Conservation (phyloP, 2,888 invertebrate species). For the Agrochola circellaris region DNA sequence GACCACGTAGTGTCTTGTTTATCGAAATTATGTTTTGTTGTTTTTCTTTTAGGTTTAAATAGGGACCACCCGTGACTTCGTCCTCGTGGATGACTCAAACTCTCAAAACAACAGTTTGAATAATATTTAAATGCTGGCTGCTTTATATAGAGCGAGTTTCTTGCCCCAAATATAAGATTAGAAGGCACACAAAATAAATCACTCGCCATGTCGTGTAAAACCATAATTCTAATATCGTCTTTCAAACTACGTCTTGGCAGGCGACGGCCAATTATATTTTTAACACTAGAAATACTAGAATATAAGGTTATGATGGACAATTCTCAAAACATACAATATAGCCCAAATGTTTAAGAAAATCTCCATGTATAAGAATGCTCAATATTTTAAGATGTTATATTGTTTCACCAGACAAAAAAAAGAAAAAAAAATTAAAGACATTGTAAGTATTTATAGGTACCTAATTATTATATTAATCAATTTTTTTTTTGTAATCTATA, state of each 20-base stretch:
- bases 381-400: neutral
- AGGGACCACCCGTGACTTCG: slow-evolving; percentile 52
- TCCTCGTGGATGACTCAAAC: slow-evolving; percentile 36
- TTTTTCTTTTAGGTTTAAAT: slow-evolving; percentile 32
- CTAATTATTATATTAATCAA: neutral
- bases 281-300: neutral
- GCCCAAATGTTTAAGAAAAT: neutral
- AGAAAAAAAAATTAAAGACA: neutral
- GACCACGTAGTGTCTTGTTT: slow-evolving; percentile 27
- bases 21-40: slow-evolving; percentile 16
- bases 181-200: neutral
- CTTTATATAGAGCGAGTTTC: neutral
- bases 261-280: neutral
- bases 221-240: neutral
- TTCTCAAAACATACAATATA: neutral
- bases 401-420: neutral
- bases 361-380: neutral
- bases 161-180: neutral
- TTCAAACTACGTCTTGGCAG: neutral
- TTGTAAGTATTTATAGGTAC: neutral
- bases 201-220: neutral
- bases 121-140: neutral
- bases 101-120: neutral
- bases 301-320: neutral
- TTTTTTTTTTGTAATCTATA: neutral